Base-by-base conservation (phyloP, 2,888 invertebrate species). In the Kuschelorhynchus macadamiae region DNA sequence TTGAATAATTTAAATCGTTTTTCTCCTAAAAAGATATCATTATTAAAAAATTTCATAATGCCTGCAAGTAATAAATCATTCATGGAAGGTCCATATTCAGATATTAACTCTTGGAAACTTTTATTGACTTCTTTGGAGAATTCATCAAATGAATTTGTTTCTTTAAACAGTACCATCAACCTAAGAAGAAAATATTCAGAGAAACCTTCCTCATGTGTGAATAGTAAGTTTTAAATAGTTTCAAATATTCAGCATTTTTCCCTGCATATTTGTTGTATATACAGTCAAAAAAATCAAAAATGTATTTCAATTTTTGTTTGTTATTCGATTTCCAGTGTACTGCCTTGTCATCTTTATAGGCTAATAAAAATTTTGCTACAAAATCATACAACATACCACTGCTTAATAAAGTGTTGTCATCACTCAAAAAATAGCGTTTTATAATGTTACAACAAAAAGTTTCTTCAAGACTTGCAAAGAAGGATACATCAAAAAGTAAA, bases 161-260 rank as follows among this genome's bases (percentile, higher is more conserved):
- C 18, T 18, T 46, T 59, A 32, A 44, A 66, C 2, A 52, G 1
- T 5, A 14, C n/a, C 55, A 67, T 44, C n/a, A 67, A 53, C n/a
- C 12, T 14, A n/a, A 67, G 46, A 7, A 46, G 14, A n/a, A 52
- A 7, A 42, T 44, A 41, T 21, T 60, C 52, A 41, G 25, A 21
- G 36, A 67, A 67, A 8, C 18, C 14, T 47, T 67, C 60, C 17
- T 33, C 25, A 7, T 32, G n/a, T 5, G 3, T 47, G 33, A 67
- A 67, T 60, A 67, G 32, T 53, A 39, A 11, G 11, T 18, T 25
- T 32, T 33, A 47, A 66, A 60, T 1, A 30, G 1, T 9, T 33
- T 53, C 8, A 60, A 39, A 39, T 53, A 55, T 7, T 32, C 33
- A n/a, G 25, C 32, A 20, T 46, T 47, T 12, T 36, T 46, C 3